Evolutionary conservation across 2,888 invertebrate species (phyloP).

Genomic region (Coelopa pilipes): DNA sequence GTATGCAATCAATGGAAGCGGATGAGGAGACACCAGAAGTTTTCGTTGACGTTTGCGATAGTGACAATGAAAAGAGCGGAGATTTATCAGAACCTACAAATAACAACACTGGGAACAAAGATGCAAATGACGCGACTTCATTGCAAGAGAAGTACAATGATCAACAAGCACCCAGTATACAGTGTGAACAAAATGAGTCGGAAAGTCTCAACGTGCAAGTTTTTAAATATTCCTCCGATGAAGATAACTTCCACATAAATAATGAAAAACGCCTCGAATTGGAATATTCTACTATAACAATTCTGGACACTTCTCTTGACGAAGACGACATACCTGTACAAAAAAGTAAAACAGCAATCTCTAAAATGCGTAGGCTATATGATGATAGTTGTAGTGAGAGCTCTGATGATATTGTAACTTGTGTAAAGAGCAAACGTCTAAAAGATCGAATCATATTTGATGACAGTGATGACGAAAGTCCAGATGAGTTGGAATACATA

Average conservation of each 20-base stretch:
- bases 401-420: background rate
- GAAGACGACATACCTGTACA: background rate
- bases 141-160: too few species aligned
- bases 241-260: background rate
- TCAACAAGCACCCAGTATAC: too few species aligned
- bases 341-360: background rate
- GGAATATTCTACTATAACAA: too few species aligned
- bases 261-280: too few species aligned
- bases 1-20: slow-evolving; percentile 14
- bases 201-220: background rate
- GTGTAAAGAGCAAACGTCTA: background rate
- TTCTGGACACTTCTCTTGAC: background rate
- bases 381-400: background rate
- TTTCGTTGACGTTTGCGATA: slow-evolving; percentile 44
- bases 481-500: too few species aligned
- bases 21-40: slow-evolving; percentile 3
- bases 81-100: background rate
- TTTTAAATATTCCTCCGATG: background rate
- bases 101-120: background rate
- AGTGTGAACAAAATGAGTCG: background rate
- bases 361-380: background rate
- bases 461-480: background rate
- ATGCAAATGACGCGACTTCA: background rate
- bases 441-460: background rate
- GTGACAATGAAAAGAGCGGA: slow-evolving; percentile 28